phyloP scores from a whole-genome alignment of 1,140 invertebrate species.

The Drosophila truncata region DNA sequence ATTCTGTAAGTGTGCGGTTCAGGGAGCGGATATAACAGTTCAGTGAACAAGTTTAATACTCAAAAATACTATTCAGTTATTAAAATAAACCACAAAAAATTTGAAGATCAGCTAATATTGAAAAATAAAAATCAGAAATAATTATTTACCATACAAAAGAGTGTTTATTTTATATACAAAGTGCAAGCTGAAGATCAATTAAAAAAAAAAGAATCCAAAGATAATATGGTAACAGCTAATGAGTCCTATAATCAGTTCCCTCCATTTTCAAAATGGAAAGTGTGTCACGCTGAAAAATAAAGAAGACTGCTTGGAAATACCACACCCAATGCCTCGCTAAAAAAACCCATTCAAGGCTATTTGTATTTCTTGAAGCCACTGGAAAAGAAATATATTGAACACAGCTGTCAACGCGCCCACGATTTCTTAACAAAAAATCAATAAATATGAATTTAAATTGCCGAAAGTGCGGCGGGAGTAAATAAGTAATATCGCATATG shows the following conservation, averaged over 20 bases:
- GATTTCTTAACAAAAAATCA: slow-evolving; percentile 43
- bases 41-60: background rate
- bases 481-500: slow-evolving; percentile 50
- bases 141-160: background rate
- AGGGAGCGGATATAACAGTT: slow-evolving; percentile 24
- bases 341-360: slow-evolving; percentile 7
- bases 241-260: background rate
- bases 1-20: slow-evolving; percentile 53
- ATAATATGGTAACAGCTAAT: background rate
- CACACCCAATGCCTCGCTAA: slow-evolving; percentile 28
- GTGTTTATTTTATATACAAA: background rate
- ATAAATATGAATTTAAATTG: slow-evolving; percentile 60
- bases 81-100: background rate
- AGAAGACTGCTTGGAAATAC: slow-evolving; percentile 10
- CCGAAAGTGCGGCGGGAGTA: slow-evolving; percentile 32
- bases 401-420: slow-evolving; percentile 13
- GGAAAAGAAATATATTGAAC: slow-evolving; percentile 13
- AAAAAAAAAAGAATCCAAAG: background rate
- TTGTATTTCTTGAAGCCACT: slow-evolving; percentile 23
- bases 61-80: background rate
- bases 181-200: slow-evolving; percentile 2
- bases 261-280: slow-evolving; percentile 21
- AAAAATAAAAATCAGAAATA: background rate
- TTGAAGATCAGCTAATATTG: background rate
- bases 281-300: background rate